These are phyloP conservation scores for Muntiacus muntjak DNA, from an alignment of 2,113 vertebrate species.

Conservation along the genomic window DNA sequence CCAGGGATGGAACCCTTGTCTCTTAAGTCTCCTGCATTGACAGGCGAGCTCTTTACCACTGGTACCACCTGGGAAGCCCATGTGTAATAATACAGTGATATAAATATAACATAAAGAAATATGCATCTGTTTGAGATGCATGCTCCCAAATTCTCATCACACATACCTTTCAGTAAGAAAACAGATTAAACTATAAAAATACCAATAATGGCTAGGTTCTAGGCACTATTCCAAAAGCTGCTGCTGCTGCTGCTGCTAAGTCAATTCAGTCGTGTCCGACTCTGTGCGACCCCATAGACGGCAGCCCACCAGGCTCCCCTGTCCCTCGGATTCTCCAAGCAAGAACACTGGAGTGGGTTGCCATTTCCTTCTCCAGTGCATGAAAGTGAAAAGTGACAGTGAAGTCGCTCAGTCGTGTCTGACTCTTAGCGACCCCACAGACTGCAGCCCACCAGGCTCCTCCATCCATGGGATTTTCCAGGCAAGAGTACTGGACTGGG, in stretches of 20 bases:
- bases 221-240: not conserved
- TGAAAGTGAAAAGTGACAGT: too few species aligned
- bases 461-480: too few species aligned
- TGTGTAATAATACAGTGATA: not conserved
- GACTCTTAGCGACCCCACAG: too few species aligned
- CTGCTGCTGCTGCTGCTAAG: not conserved
- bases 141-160: not conserved
- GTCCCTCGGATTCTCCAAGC: too few species aligned
- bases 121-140: not conserved
- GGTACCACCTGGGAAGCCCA: not conserved
- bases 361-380: too few species aligned
- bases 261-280: too few species aligned
- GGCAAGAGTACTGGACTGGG: too few species aligned
- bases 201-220: not conserved
- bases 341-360: too few species aligned
- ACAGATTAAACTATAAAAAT: not conserved
- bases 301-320: too few species aligned
- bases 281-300: too few species aligned
- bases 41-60: not conserved
- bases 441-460: too few species aligned
- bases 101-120: not conserved
- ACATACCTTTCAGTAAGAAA: not conserved
- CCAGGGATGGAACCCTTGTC: not conserved
- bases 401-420: too few species aligned
- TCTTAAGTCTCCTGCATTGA: not conserved